A percentile compares a stretch with the other conserved stretches of the same genome.
These are phyloP conservation scores for Apantesis nais DNA, from an alignment of 2,888 invertebrate species.

Conservation along the genomic window DNA sequence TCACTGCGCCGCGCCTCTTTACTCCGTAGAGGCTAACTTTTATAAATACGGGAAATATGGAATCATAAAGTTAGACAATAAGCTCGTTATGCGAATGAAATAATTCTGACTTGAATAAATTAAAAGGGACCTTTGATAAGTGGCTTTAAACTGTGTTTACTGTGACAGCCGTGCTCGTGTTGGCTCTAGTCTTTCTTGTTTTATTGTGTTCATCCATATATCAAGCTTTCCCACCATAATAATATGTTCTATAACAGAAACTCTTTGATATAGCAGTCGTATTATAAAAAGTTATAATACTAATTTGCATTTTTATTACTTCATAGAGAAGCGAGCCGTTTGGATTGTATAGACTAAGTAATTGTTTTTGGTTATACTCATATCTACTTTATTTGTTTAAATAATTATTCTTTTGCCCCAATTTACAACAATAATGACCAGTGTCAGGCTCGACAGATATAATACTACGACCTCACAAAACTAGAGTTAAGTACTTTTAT, in stretches of 20 bases:
- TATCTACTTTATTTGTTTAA: too few species aligned
- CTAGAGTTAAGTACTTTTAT: too few species aligned
- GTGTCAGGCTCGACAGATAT: too few species aligned
- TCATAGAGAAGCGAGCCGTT: too few species aligned
- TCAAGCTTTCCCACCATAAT: too few species aligned
- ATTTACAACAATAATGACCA: too few species aligned
- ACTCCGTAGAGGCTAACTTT: conserved; percentile 57
- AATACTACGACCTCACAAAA: too few species aligned
- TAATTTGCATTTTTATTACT: conserved; percentile 17
- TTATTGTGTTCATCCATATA: conserved; percentile 26
- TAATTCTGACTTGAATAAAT: conserved; percentile 66
- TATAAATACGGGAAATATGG: conserved; percentile 72
- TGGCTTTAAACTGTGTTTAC: conserved; percentile 37
- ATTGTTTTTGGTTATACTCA: conserved; percentile 1
- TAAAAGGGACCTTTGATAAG: conserved; percentile 52
- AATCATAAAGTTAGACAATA: conserved; percentile 70
- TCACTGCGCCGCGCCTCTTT: conserved; percentile 51
- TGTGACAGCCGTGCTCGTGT: conserved; percentile 29
- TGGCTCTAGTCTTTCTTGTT: conserved; percentile 31
- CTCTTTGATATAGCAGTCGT: conserved; percentile 33
- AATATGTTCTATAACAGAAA: not conserved
- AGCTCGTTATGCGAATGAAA: conserved; percentile 66
- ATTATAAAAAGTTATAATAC: conserved; percentile 16
- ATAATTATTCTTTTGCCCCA: too few species aligned
- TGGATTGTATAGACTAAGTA: conserved; percentile 4